phyloP scores from a whole-genome alignment of 2,797 vertebrate genomes.

The Arctocebus calabarensis region DNA sequence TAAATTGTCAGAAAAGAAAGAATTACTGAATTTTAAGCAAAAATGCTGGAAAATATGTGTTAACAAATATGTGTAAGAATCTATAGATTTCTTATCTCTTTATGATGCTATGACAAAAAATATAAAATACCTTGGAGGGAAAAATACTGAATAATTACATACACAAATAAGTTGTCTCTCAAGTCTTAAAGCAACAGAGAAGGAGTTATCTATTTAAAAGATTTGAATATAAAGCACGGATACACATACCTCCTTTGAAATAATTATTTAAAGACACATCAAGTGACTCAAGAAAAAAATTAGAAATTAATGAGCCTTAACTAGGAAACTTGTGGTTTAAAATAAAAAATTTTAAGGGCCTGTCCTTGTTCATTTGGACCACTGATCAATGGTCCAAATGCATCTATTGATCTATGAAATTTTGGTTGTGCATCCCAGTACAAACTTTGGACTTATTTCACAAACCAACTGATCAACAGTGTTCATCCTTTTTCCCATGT shows the following conservation, averaged over 20 bases:
- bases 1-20: not conserved
- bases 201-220: not conserved
- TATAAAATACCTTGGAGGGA: not conserved
- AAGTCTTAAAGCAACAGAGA: not conserved
- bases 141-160: not conserved
- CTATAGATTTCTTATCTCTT: not conserved
- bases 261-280: constrained; percentile 19
- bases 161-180: not conserved
- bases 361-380: not conserved
- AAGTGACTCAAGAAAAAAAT: not conserved
- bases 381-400: not conserved
- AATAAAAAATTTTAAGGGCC: not conserved
- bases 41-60: not conserved
- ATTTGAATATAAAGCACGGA: not conserved
- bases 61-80: no score
- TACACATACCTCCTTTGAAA: not conserved
- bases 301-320: constrained; percentile 38
- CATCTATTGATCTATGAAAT: not conserved
- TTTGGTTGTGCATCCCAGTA: not conserved
- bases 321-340: constrained; percentile 4
- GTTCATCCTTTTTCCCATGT: not conserved
- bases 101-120: not conserved
- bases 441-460: not conserved
- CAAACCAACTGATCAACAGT: not conserved
- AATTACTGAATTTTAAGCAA: not conserved